These are phyloP conservation scores for Heliconius melpomene DNA, from an alignment of 1,140 invertebrate genomes.

Conservation along the genomic window DNA sequence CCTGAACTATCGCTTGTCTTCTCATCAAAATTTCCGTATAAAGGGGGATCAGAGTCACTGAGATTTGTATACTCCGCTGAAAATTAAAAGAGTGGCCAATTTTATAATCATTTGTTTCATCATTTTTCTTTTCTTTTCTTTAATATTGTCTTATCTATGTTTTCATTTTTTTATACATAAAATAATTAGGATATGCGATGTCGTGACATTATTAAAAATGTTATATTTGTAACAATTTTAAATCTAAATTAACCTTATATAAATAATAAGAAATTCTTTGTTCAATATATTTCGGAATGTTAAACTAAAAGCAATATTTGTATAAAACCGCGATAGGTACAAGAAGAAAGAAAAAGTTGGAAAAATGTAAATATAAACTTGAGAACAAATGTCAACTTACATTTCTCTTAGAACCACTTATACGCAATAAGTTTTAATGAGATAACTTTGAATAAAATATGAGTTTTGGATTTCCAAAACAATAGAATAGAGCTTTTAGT, in stretches of 20 bases:
- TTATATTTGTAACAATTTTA: no score
- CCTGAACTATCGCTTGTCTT: constrained; percentile 17
- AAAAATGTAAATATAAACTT: not conserved
- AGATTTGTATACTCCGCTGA: constrained; percentile 80
- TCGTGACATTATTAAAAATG: no score
- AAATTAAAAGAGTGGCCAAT: constrained; percentile 23
- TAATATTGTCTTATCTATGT: no score
- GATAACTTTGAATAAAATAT: not conserved
- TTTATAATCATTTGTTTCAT: not conserved
- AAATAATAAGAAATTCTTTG: no score
- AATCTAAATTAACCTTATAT: no score
- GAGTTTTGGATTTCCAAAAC: not conserved
- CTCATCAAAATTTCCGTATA: constrained; percentile 38
- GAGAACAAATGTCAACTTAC: not conserved
- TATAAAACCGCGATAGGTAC: not conserved
- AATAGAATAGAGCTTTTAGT: not conserved
- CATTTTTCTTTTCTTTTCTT: no score
- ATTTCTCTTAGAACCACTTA: not conserved
- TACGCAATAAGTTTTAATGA: not conserved
- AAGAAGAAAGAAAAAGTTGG: not conserved
- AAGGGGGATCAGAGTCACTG: constrained; percentile 71
- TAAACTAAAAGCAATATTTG: not conserved
- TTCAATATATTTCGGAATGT: not conserved
- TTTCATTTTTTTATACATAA: no score
- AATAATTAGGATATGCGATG: no score